Evolutionary conservation across 1,140 invertebrate genomes (phyloP), one percentile per base, ranked within the genome.

Genomic region (Lepidurus couesii): DNA sequence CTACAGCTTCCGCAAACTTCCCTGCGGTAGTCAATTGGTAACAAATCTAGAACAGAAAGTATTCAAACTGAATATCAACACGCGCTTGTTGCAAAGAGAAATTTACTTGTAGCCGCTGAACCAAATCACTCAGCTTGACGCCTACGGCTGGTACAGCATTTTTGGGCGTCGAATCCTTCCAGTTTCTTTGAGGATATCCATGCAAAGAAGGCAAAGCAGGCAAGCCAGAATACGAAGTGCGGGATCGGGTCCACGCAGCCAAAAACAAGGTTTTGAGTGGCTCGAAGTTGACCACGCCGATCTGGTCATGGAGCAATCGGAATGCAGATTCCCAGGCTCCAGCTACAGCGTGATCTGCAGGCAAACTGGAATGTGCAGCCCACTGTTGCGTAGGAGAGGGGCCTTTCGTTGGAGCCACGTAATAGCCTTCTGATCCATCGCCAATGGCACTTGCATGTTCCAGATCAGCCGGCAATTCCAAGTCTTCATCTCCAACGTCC

Each of bases 11-110:
- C 0, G 87, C 85, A 86, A 99, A 99, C 86, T 98, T 99, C 47
- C 97, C 98, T n/a, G 89, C 89, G 0, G 98, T 99, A 0, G 98
- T 99, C 79, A 99, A 84, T 84, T 98, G 95, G 86, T 99, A 99
- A 81, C 96, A 95, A 44, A 90, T 85, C 84, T 91, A 85, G 7
- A 88, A 77, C 84, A 79, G 47, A 77, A 77, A 78, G 34, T 21
- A 13, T 42, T 11, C 11, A 42, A 44, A 78, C 3, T 34, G 16
- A n/a, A 21, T 8, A 77, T 13, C 1, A 43, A 8, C 11, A 74
- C 13, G 24, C 76, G 42, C 44, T n/a, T 65, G n/a, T 26, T 9
- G 75, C 4, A 53, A 77, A 13, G 2, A 24, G 13, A 42, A 11
- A 75, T 74, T 75, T 79, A 87, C 85, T 84, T 97, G 94, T 24